Base-by-base conservation (phyloP, 1,140 invertebrate species). In the Chironomus striatipennis region DNA sequence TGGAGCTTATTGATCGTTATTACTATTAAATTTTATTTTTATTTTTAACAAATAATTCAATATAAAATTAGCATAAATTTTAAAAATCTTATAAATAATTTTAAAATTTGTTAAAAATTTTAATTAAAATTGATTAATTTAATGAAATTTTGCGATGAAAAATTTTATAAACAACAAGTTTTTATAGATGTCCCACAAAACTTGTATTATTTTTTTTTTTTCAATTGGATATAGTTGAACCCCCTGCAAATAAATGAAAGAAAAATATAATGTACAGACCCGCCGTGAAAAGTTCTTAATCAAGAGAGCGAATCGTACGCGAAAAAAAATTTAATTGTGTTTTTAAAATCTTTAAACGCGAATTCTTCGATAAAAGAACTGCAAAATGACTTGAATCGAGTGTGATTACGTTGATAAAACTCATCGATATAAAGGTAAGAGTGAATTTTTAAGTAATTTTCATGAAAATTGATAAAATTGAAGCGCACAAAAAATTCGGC, bases 361-460 rank as follows among this genome's bases (percentile, higher is more conserved):
- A 57, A 57, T 57, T 57, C 5, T 57, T 57, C 47, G 47, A 70
- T 12, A 70, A 70, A 70, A 70, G 65, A 21, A 18, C 17, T 70
- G 9, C 65, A 70, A 70, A 70, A 70, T 70, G 65, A 70, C 65
- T 70, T 70, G 65, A 70, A 57, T 70, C 65, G 20, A n/a, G 47
- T 20, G 17, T 70, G 7, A 70, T 20, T 18, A 21, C 65, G 18
- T 70, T 70, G 65, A 20, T 21, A 18, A 70, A 21, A 18, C 65
- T 70, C 65, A 70, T 70, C 65, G 65, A 70, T 70, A 70, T 57
- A 70, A 70, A 70, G 65, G 65, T 70, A 70, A 70, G 65, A 18
- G 18, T 20, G 3, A 18, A 70, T 20, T 18, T 70, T 70, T 21
- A 20, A 5, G 12, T 12, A n/a, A 12, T 57, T 57, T 57, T 15